Base-by-base conservation (phyloP, 1,140 invertebrate genomes). In the Paraescarpia echinospica region DNA sequence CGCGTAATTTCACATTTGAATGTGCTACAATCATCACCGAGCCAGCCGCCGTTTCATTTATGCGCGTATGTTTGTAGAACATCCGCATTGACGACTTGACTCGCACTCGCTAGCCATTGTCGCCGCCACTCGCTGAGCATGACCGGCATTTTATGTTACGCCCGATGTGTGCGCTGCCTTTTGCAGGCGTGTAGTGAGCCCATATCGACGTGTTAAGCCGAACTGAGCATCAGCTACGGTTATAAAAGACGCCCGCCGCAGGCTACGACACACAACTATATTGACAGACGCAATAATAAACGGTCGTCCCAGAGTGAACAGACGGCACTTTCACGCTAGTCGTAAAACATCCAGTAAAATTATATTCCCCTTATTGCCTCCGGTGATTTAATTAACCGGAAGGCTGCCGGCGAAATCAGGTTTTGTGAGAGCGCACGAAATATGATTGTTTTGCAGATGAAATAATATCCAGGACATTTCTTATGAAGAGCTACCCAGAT, bases 241-340 rank as follows among this genome's bases (percentile, higher is more conserved):
- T 77, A 77, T 77, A 77, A 77, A 77, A 77, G 59, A 77, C 59
- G 59, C 59, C 12, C 2, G 59, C 27, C 27, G 14, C 18, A 27
- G 22, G 59, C 59, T 4, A 22, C 59, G 59, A 77, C 59, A 12
- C 22, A 77, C 59, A 77, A 5, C 59, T 77, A 77, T 77, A 77
- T 77, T 77, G 59, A 77, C 59, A 77, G 22, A 77, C 59, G 59
- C 59, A 77, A 77, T 77, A 77, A 77, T 77, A 77, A 77, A 77
- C 18, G 18, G 59, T 77, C 59, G 59, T 18, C 59, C 59, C 9
- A 27, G 12, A 77, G 59, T 77, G 59, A 77, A 77, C 59, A 77
- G 59, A 2, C 59, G 59, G 59, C 27, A 31, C 59, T 77, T 77
- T 0, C 59, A 77, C 59, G 59, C 8, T 18, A 27, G 59, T 77